Percentiles rank a stretch among this genome's conserved stretches.
phyloP scores from a whole-genome alignment of 1,140 invertebrate genomes.

The Drosophila obscura region DNA sequence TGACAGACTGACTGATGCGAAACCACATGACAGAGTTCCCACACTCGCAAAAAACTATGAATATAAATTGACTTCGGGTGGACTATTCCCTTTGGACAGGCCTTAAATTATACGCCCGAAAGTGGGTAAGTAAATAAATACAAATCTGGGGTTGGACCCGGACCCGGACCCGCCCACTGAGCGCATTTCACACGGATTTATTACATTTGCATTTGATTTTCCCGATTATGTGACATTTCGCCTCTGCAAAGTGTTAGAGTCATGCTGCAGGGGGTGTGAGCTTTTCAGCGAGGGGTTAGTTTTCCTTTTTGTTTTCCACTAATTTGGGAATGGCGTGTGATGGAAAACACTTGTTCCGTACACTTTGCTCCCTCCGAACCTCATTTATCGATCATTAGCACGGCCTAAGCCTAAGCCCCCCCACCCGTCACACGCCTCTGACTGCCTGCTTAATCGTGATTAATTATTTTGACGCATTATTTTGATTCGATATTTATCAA shows the following conservation, averaged over 20 bases:
- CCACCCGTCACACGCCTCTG: slow-evolving; percentile 6
- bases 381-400: slow-evolving; percentile 72
- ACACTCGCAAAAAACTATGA: slow-evolving; percentile 46
- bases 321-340: slow-evolving; percentile 79
- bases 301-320: slow-evolving; percentile 25
- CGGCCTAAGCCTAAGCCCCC: slow-evolving; percentile 39
- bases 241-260: slow-evolving; percentile 46
- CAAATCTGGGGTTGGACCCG: slow-evolving; percentile 28
- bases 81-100: slow-evolving; percentile 47
- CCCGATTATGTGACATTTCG: slow-evolving; percentile 66
- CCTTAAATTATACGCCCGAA: slow-evolving; percentile 69
- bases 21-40: slow-evolving; percentile 63
- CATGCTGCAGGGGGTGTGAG: slow-evolving; percentile 27
- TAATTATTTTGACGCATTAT: slow-evolving; percentile 80
- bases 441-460: slow-evolving; percentile 70
- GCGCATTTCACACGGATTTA: slow-evolving; percentile 65
- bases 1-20: slow-evolving; percentile 19
- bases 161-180: slow-evolving; percentile 31
- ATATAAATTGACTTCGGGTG: slow-evolving; percentile 64
- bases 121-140: slow-evolving; percentile 65
- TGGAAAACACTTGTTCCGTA: slow-evolving; percentile 65
- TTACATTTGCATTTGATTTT: slow-evolving; percentile 71
- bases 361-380: slow-evolving; percentile 27
- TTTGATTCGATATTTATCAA: slow-evolving; percentile 82
- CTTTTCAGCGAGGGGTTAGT: not conserved